Percentiles rank a stretch among this genome's conserved stretches.
Conservation (phyloP, 2,888 invertebrate genomes). For the Acanthococcus lagerstroemiae region DNA sequence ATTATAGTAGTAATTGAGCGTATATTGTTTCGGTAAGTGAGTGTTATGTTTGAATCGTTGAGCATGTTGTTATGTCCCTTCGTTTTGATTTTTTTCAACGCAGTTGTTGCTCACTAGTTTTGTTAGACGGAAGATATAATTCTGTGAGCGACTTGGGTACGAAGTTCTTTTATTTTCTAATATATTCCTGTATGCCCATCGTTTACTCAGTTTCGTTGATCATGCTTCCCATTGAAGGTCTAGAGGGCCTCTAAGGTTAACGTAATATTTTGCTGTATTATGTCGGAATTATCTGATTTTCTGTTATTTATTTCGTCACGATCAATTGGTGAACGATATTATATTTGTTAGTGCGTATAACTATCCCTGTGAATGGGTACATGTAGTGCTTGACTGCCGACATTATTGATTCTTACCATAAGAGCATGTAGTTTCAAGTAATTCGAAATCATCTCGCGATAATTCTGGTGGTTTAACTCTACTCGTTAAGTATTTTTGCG, state of each 20-base stretch:
- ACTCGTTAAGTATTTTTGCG: too few relatives aligned
- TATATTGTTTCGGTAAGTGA: background rate
- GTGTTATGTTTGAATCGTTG: background rate
- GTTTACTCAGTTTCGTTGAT: background rate
- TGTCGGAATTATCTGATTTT: background rate
- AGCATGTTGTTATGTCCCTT: background rate
- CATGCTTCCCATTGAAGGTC: slow-evolving; percentile 24
- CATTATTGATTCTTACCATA: too few relatives aligned
- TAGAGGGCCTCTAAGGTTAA: slow-evolving; percentile 30
- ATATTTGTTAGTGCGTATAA: background rate
- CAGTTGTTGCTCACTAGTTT: background rate
- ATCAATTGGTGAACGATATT: background rate
- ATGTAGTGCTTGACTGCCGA: too few relatives aligned
- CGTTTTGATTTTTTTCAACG: background rate
- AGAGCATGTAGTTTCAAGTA: too few relatives aligned
- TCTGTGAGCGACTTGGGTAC: background rate
- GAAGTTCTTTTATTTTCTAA: background rate
- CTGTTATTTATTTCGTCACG: background rate
- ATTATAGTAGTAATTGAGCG: slow-evolving; percentile 16
- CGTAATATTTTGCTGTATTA: background rate
- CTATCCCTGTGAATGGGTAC: background rate
- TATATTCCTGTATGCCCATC: too few relatives aligned
- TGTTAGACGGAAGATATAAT: background rate
- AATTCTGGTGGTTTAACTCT: too few relatives aligned
- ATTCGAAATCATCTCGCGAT: too few relatives aligned